Conservation (phyloP, 2,113 vertebrate genomes). For the Sebastes schlegelii region DNA sequence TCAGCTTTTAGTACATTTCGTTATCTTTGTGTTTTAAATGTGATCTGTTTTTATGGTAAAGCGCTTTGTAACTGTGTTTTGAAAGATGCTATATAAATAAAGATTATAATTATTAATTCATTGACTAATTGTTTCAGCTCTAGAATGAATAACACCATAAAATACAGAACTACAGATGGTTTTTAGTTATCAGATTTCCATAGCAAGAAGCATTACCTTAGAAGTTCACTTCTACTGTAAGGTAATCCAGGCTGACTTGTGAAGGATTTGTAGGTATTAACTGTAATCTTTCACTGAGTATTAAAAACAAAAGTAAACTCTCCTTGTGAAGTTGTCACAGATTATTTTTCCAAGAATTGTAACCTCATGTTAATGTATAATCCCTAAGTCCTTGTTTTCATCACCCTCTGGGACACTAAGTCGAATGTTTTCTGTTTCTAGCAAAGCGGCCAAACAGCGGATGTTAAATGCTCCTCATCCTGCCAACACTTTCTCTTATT, state of each 20-base stretch:
- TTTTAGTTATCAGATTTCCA: background rate
- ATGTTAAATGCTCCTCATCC: slow-evolving; percentile 15
- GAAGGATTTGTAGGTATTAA: background rate
- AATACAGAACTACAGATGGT: background rate
- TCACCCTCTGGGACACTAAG: slow-evolving; percentile 10
- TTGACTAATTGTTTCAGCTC: background rate
- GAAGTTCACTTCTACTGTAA: background rate
- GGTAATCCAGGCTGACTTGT: background rate
- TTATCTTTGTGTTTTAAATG: no score
- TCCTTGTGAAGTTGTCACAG: slow-evolving; percentile 2
- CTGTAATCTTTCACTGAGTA: background rate
- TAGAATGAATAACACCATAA: background rate
- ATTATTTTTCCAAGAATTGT: slow-evolving; percentile 22
- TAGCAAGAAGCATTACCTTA: background rate
- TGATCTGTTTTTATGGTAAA: no score
- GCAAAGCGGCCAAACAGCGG: background rate
- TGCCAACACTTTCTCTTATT: slow-evolving; percentile 15
- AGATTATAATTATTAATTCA: no score
- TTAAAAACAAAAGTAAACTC: background rate
- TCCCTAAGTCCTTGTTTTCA: slow-evolving; percentile 5
- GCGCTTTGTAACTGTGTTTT: no score
- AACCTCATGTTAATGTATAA: slow-evolving; percentile 30
- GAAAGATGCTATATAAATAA: no score
- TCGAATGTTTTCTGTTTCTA: slow-evolving; percentile 42
- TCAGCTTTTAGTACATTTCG: no score